These are phyloP conservation scores for Erinaceus europaeus DNA, from an alignment of 2,113 vertebrate genomes.

Conservation along the genomic window DNA sequence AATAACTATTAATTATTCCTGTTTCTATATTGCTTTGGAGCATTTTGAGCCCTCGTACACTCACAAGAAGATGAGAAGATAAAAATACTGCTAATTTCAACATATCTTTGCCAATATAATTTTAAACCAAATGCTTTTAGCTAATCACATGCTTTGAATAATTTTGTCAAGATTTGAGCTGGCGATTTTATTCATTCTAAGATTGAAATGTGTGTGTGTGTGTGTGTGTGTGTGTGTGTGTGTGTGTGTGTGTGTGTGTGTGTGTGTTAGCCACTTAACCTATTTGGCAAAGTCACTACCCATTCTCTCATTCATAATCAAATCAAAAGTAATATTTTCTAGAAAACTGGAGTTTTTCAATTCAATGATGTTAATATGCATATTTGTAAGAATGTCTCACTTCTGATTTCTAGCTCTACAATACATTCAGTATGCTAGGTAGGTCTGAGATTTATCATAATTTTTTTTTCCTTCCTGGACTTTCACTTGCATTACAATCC, in stretches of 20 bases:
- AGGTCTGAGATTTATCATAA: background rate
- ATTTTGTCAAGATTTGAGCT: slow-evolving; percentile 32
- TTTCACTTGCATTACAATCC: background rate
- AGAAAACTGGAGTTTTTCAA: slow-evolving; percentile 21
- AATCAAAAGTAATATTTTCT: slow-evolving; percentile 10
- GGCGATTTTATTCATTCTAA: background rate
- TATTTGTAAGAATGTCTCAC: background rate
- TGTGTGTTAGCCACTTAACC: background rate
- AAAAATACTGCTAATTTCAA: slow-evolving; percentile 37
- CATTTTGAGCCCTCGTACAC: background rate
- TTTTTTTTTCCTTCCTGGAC: background rate
- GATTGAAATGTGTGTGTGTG: slow-evolving; percentile 25
- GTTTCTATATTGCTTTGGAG: slow-evolving; percentile 8
- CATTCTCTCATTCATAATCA: background rate
- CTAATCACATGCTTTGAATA: slow-evolving; percentile 20
- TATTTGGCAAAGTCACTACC: background rate
- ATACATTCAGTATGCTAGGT: too few species aligned
- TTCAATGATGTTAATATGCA: background rate
- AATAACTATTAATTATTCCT: slow-evolving; percentile 30
- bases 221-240: too few species aligned
- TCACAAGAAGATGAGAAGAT: slow-evolving; percentile 3
- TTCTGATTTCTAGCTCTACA: background rate
- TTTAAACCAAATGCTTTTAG: slow-evolving; percentile 21
- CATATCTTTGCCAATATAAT: background rate
- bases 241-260: too few species aligned